Evolutionary conservation across 1,140 invertebrate species (phyloP).

Genomic region (Dendroctonus ponderosae): DNA sequence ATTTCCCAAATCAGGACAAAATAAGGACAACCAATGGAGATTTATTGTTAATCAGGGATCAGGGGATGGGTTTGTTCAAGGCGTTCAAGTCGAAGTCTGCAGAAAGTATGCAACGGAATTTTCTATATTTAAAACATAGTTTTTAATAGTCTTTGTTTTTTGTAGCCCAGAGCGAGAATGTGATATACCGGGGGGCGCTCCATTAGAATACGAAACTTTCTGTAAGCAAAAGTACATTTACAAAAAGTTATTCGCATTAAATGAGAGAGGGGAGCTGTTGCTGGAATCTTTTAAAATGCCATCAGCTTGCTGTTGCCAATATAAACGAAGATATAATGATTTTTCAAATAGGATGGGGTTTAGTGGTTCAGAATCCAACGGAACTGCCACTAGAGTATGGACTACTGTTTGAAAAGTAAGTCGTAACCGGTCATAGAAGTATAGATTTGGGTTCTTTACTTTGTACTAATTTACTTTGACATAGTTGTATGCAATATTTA

Average conservation of each 20-base stretch:
- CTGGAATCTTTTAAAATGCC: slow-evolving; percentile 59
- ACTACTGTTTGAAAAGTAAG: too few relatives aligned
- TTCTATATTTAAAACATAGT: neutral
- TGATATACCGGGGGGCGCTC: slow-evolving; percentile 48
- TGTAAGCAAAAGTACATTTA: slow-evolving; percentile 67
- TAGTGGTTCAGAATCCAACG: neutral
- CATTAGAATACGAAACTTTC: slow-evolving; percentile 53
- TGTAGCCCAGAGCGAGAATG: slow-evolving; percentile 42
- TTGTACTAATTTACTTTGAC: too few relatives aligned
- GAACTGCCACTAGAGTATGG: too few relatives aligned
- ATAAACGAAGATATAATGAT: slow-evolving; percentile 36
- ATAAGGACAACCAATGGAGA: slow-evolving; percentile 54
- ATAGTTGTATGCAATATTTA: too few relatives aligned
- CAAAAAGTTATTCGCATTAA: slow-evolving; percentile 55
- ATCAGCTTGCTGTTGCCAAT: slow-evolving; percentile 62
- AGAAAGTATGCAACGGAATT: slow-evolving; percentile 48
- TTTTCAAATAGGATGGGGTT: slow-evolving; percentile 14
- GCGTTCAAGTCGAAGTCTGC: slow-evolving; percentile 58
- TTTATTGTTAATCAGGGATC: slow-evolving; percentile 57
- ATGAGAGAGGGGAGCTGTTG: slow-evolving; percentile 51
- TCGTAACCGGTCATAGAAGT: too few relatives aligned
- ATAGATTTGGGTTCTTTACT: too few relatives aligned
- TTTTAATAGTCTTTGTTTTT: slow-evolving; percentile 1
- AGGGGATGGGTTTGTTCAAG: slow-evolving; percentile 54
- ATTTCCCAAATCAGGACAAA: slow-evolving; percentile 46